Conservation (phyloP, 2,113 vertebrate genomes). For the Macrotus californicus region DNA sequence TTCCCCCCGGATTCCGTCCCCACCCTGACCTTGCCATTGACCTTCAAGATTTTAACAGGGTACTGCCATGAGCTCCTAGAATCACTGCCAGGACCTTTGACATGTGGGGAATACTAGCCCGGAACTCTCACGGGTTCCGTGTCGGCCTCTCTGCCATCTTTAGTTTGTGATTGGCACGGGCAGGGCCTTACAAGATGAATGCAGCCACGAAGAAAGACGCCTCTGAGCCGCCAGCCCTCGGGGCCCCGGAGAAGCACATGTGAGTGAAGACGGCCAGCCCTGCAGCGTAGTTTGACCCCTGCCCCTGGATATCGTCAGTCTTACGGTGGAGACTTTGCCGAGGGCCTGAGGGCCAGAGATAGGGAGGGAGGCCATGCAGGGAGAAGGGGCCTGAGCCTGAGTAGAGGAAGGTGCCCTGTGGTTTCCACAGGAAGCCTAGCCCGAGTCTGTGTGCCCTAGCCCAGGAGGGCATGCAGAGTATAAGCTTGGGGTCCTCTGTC, state of each 20-base stretch:
- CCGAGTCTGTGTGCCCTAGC: too few relatives aligned
- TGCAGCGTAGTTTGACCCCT: not conserved
- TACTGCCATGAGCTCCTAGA: too few relatives aligned
- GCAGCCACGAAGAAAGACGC: not conserved
- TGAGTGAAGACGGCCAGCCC: not conserved
- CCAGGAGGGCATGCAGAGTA: too few relatives aligned
- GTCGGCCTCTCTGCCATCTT: not conserved
- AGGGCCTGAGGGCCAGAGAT: not conserved
- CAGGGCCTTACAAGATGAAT: fast-evolving
- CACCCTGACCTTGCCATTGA: not conserved
- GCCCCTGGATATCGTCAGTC: not conserved
- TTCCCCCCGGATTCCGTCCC: not conserved
- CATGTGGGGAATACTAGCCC: not conserved
- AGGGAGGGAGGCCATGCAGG: not conserved
- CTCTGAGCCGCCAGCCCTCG: not conserved
- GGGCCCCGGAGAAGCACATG: not conserved
- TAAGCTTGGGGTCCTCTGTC: not conserved
- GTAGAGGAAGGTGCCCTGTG: not conserved
- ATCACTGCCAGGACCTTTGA: not conserved
- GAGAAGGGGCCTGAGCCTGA: not conserved
- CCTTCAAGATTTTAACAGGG: not conserved
- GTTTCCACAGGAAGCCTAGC: not conserved
- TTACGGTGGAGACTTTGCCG: not conserved
- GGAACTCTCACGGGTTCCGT: too few relatives aligned
- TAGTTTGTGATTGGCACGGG: fast-evolving